These are phyloP conservation scores for Danio jaintianensis DNA, from an alignment of 2,797 vertebrate species.

Conservation along the genomic window DNA sequence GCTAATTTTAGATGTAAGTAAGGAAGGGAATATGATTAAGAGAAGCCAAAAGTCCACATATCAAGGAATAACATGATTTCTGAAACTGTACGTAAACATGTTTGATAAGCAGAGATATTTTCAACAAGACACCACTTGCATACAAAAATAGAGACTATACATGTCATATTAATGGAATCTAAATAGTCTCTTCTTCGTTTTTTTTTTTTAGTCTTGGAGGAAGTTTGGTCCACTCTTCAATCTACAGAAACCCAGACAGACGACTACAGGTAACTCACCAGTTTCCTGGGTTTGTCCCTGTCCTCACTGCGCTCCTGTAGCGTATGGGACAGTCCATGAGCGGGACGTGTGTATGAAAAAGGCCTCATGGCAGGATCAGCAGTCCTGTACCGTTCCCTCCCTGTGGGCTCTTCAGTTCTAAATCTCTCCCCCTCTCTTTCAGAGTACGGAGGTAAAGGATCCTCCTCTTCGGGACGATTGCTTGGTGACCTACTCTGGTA, in stretches of 20 bases:
- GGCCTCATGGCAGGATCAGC: conserved; percentile 73
- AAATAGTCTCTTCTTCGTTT: neutral
- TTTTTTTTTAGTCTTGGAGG: neutral
- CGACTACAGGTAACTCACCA: conserved; percentile 88
- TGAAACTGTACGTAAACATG: neutral
- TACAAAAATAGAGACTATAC: neutral
- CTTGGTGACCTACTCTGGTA: conserved; percentile 82
- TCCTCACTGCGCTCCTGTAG: conserved; percentile 87
- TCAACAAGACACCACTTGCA: neutral
- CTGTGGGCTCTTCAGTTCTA: conserved; percentile 70
- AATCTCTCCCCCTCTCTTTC: conserved; percentile 81
- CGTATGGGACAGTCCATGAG: conserved; percentile 72
- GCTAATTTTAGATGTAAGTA: neutral
- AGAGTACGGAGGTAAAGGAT: conserved; percentile 92
- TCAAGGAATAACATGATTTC: neutral
- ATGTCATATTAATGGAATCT: neutral
- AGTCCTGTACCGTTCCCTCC: conserved; percentile 68
- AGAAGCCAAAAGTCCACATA: neutral
- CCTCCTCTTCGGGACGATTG: conserved; percentile 84
- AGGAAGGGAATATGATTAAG: neutral
- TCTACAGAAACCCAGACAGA: conserved; percentile 16
- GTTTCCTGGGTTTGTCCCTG: conserved; percentile 86
- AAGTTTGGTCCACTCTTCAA: conserved; percentile 13
- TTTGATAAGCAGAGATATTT: neutral
- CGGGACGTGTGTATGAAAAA: conserved; percentile 82